These are phyloP conservation scores for Biston stratarius DNA, from an alignment of 2,888 invertebrate species.

Conservation along the genomic window DNA sequence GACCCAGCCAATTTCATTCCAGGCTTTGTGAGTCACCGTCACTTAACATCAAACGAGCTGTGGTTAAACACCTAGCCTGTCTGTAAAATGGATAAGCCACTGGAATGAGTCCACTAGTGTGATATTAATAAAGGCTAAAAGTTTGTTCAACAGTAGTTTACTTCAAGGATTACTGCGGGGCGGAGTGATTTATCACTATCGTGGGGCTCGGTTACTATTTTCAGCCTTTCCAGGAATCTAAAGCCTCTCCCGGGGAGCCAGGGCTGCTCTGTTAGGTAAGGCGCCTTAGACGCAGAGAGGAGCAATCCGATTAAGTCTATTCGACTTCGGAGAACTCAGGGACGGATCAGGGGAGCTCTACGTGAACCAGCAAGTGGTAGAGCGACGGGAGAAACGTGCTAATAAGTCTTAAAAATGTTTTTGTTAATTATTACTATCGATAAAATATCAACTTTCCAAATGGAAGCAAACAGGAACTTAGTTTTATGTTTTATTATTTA, in stretches of 20 bases:
- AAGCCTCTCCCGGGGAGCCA: conserved; percentile 9
- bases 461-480: too few species aligned
- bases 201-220: not conserved
- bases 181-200: not conserved
- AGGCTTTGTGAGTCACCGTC: too few species aligned
- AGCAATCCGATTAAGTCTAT: conserved; percentile 20
- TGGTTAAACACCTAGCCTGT: too few species aligned
- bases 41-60: too few species aligned
- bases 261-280: not conserved
- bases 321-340: conserved; percentile 8
- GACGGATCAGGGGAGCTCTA: conserved; percentile 4
- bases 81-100: not conserved
- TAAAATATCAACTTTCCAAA: too few species aligned
- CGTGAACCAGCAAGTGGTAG: not conserved
- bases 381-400: not conserved
- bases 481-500: too few species aligned
- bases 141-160: too few species aligned
- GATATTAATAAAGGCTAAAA: too few species aligned
- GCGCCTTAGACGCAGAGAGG: not conserved
- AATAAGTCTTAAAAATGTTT: not conserved
- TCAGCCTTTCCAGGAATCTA: not conserved
- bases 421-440: too few species aligned
- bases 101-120: too few species aligned
- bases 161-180: too few species aligned
- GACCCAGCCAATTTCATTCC: too few species aligned